Conservation (phyloP, 1,140 invertebrate genomes). For the Pinna nobilis region DNA sequence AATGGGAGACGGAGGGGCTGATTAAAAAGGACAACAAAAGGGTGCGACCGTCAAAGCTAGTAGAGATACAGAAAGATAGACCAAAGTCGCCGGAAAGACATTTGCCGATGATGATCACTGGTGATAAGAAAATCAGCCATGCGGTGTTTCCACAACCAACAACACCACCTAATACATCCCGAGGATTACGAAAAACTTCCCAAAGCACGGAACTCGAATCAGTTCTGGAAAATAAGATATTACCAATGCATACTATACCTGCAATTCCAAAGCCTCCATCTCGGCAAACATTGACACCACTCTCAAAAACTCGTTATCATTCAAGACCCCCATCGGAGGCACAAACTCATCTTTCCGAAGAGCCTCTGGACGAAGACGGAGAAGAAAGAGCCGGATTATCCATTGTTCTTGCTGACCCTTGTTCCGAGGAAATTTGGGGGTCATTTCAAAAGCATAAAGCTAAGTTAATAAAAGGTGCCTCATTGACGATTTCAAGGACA, state of each 20-base stretch:
- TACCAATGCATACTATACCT: not conserved
- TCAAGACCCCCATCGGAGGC: not conserved
- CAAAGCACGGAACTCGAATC: not conserved
- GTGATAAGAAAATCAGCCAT: conserved; percentile 5
- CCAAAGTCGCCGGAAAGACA: not conserved
- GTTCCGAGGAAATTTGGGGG: conserved; percentile 31
- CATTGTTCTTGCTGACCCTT: conserved; percentile 35
- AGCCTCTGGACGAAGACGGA: not conserved
- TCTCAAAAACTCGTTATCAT: not conserved
- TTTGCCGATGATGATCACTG: conserved; percentile 18
- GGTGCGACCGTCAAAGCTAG: not conserved
- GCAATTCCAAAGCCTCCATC: not conserved
- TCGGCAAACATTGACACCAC: not conserved
- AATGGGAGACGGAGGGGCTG: conserved; percentile 27
- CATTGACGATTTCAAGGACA: conserved; percentile 28
- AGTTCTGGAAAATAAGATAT: not conserved
- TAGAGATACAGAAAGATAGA: not conserved
- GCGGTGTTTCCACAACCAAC: conserved; percentile 9
- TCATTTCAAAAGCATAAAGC: conserved; percentile 43
- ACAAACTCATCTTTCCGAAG: not conserved
- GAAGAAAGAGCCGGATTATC: conserved; percentile 7
- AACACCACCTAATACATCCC: conserved; percentile 37
- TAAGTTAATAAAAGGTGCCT: conserved; percentile 30
- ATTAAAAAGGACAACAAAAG: not conserved
- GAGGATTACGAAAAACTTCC: not conserved